Percentiles rank a stretch among this genome's conserved stretches.
Conservation (phyloP, 2,888 invertebrate genomes). For the Pimpla rufipes region DNA sequence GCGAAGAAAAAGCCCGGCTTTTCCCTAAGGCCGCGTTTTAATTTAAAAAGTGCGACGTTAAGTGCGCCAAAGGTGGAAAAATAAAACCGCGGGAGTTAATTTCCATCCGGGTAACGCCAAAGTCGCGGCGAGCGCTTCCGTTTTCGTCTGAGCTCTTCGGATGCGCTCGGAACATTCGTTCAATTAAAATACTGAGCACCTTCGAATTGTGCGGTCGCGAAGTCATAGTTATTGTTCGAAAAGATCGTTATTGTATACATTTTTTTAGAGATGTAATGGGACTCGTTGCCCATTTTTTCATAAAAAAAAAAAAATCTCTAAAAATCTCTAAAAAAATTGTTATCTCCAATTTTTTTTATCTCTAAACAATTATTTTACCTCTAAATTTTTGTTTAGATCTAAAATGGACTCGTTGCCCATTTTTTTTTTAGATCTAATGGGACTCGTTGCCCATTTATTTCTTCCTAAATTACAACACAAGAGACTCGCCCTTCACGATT, state of each 20-base stretch:
- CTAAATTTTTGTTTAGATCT: not conserved
- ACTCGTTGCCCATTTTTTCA: not conserved
- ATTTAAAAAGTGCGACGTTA: slow-evolving; percentile 52
- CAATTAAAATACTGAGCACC: slow-evolving; percentile 62
- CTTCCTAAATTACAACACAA: not conserved
- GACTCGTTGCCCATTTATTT: too few species aligned
- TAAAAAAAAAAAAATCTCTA: too few species aligned
- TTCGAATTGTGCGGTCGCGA: slow-evolving; percentile 16
- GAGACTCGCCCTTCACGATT: not conserved
- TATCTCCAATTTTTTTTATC: not conserved
- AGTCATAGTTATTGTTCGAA: not conserved
- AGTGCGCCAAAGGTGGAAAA: slow-evolving; percentile 68
- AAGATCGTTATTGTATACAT: not conserved
- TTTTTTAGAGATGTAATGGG: not conserved
- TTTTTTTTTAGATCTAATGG: not conserved
- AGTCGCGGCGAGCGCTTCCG: slow-evolving; percentile 33
- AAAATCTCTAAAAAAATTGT: too few species aligned
- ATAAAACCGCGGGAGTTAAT: slow-evolving; percentile 66
- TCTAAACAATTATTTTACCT: too few species aligned
- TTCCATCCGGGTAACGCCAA: slow-evolving; percentile 67
- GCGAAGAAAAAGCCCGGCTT: slow-evolving; percentile 32
- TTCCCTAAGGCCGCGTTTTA: slow-evolving; percentile 48
- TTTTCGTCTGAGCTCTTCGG: slow-evolving; percentile 38
- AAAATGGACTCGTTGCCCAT: not conserved
- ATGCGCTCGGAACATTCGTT: slow-evolving; percentile 56